Percentiles rank a stretch among this genome's conserved stretches.
Conservation (phyloP, 2,888 invertebrate species). For the Macrophya annulata region DNA sequence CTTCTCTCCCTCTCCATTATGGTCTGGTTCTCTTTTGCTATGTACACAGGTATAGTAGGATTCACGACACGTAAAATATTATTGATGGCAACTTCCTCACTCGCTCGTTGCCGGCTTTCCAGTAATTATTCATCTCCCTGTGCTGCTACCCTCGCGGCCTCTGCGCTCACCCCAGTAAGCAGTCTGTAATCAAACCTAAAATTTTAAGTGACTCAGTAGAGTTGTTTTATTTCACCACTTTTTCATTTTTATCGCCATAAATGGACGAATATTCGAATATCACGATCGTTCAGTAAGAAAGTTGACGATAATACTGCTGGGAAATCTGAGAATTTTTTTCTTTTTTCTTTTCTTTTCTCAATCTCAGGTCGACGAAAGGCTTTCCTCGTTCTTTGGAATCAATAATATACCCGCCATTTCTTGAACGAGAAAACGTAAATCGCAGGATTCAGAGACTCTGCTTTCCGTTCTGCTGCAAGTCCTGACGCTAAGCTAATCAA, state of each 20-base stretch:
- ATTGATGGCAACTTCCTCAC: constrained; percentile 53
- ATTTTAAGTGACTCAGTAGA: constrained; percentile 50
- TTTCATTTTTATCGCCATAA: constrained; percentile 43
- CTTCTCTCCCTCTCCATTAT: constrained; percentile 28
- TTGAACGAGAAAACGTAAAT: constrained; percentile 47
- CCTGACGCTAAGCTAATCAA: constrained; percentile 50
- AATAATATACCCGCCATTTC: constrained; percentile 47
- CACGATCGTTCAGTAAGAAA: constrained; percentile 31
- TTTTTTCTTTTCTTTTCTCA: not conserved
- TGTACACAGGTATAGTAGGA: not conserved
- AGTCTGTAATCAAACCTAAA: constrained; percentile 46
- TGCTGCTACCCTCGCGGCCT: constrained; percentile 1
- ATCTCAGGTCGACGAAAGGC: constrained; percentile 25
- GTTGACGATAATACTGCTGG: constrained; percentile 32
- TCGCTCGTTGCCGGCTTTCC: constrained; percentile 47
- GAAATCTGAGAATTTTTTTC: constrained; percentile 28
- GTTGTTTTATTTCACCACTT: constrained; percentile 44
- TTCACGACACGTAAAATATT: constrained; percentile 53
- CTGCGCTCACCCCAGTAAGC: constrained; percentile 28
- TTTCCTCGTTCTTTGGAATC: constrained; percentile 50
- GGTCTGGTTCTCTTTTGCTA: not conserved
- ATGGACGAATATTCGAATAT: constrained; percentile 33
- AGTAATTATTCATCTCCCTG: constrained; percentile 48
- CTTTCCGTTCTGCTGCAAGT: constrained; percentile 47
- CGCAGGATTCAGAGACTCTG: constrained; percentile 45